Evolutionary conservation across 2,113 vertebrate species (phyloP), one percentile per base, ranked within the genome.

Genomic region (Sinocyclocheilus anshuiensis): DNA sequence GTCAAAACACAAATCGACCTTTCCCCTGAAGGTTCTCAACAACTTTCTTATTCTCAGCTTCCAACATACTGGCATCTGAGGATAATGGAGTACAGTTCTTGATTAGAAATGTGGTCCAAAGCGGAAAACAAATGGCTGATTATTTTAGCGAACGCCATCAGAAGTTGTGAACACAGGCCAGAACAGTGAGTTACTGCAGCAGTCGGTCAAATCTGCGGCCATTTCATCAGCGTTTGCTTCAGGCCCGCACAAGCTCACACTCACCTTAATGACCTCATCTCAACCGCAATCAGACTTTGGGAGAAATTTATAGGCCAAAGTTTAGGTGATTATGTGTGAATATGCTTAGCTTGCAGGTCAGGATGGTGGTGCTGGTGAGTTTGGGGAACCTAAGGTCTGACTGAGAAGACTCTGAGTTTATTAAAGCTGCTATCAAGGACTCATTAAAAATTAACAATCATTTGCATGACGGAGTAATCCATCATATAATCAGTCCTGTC

Each of bases 131-230:
- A 92, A 94, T 87, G 84, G 89, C 92, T 92, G 92, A 93, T 94
- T 92, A 93, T 94, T 94, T 93, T 81, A 91, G 90, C 86, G 80
- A 22, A 82, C 67, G 88, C 90, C 92, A 91, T 94, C 94, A 93
- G 86, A 78, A 82, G 65, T 88, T 63, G 88, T 61, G 89, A 89
- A 90, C 84, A 85, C 36, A 89, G 88, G 83, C 86, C 89, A 91
- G 89, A 89, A 83, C 45, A 87, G 88, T 94, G 93, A 94, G 91
- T 93, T 94, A 94, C 92, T 91, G 92, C 92, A 86, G 83, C 91
- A 94, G 92, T 94, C 93, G 92, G 92, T 94, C 92, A 94, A 90
- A 88, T 91, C 89, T 88, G 90, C 83, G 89, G 93, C 93, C 93
- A 93, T 91, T 94, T 92, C 92, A 94, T 94, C 94, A 94, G 90